phyloP scores from a whole-genome alignment of 1,140 invertebrate genomes.

The Bombus turneri region DNA sequence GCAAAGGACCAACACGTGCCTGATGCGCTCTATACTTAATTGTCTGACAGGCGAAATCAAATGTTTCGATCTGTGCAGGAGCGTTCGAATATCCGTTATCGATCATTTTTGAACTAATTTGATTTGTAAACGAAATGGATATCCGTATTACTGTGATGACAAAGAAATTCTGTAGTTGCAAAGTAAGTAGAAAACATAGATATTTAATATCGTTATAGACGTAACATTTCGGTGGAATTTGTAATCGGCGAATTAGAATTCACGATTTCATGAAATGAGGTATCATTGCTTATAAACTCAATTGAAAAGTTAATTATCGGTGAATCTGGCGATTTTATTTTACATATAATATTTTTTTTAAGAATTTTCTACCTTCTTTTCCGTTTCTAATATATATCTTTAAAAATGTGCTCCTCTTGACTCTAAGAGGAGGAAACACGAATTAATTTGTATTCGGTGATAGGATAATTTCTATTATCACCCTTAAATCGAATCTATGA shows the following conservation, averaged over 20 bases:
- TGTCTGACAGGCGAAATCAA: constrained; percentile 21
- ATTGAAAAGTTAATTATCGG: not conserved
- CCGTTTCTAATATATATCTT: too few relatives aligned
- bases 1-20: constrained; percentile 71
- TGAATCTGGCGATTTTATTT: not conserved
- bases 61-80: not conserved
- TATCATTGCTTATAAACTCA: not conserved
- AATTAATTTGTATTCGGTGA: constrained; percentile 28
- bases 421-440: not conserved
- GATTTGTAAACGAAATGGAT: not conserved
- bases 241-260: not conserved
- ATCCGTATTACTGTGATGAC: not conserved
- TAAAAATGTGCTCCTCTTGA: not conserved
- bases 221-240: not conserved
- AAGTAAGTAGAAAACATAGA: not conserved
- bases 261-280: not conserved
- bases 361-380: not conserved
- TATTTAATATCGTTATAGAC: not conserved
- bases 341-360: not conserved
- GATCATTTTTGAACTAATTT: not conserved
- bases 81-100: not conserved
- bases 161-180: not conserved
- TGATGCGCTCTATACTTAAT: constrained; percentile 48
- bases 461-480: constrained; percentile 49
- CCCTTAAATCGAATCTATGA: constrained; percentile 50